These are phyloP conservation scores for Nysson spinosus DNA, from an alignment of 2,888 invertebrate species.

Conservation along the genomic window DNA sequence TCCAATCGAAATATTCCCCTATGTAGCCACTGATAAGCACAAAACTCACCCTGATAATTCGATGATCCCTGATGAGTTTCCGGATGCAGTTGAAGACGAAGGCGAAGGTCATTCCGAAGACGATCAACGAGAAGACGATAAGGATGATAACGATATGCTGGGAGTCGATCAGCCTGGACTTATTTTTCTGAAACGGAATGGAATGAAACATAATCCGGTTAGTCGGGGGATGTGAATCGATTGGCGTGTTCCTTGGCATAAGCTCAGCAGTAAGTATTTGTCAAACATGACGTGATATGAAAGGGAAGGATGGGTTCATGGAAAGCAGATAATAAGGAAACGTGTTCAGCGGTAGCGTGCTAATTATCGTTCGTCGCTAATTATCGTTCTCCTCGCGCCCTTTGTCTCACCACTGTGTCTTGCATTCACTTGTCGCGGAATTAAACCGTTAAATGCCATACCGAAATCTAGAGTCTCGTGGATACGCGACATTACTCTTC, in stretches of 20 bases:
- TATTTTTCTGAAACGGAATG: slow-evolving; percentile 61
- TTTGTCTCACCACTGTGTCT: slow-evolving; percentile 10
- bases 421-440: slow-evolving; percentile 5
- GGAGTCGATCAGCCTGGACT: slow-evolving; percentile 76
- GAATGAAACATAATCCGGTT: no score
- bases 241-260: no score
- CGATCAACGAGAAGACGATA: slow-evolving; percentile 90
- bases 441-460: slow-evolving; percentile 20
- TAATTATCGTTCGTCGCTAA: slow-evolving; percentile 14
- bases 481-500: not conserved
- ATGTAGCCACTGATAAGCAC: not conserved
- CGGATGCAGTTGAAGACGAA: slow-evolving; percentile 92
- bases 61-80: slow-evolving; percentile 91
- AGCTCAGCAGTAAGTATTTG: no score
- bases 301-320: no score
- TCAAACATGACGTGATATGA: no score
- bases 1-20: no score
- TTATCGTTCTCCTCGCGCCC: slow-evolving; percentile 5
- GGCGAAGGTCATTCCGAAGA: slow-evolving; percentile 92
- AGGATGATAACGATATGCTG: slow-evolving; percentile 92
- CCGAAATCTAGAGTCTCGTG: slow-evolving; percentile 24
- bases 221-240: no score
- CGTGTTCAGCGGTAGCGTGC: not conserved
- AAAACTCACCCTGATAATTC: slow-evolving; percentile 87
- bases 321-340: not conserved